Evolutionary conservation across 2,113 vertebrate genomes (phyloP).

Genomic region (Caretta caretta): DNA sequence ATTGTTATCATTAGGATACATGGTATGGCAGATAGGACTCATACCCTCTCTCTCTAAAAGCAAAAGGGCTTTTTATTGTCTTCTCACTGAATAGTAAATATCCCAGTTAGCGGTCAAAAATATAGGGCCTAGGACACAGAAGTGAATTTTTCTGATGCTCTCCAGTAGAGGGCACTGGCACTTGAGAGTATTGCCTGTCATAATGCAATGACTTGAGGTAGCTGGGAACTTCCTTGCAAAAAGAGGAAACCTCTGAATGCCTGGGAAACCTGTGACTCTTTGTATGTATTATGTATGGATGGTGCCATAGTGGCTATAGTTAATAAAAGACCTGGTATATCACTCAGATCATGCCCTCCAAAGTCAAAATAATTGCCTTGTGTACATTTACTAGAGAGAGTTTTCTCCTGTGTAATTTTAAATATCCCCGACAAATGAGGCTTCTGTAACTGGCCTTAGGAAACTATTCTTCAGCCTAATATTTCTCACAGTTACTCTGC

Average conservation of each 20-base stretch:
- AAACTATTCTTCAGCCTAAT: background rate
- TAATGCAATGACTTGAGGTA: background rate
- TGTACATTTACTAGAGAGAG: background rate
- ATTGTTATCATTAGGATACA: background rate
- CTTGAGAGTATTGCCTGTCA: rapidly evolving
- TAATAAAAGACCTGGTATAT: background rate
- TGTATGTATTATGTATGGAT: background rate
- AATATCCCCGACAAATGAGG: background rate
- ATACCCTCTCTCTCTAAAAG: rapidly evolving
- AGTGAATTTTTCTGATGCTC: background rate
- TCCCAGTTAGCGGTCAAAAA: background rate
- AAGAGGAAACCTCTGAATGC: background rate
- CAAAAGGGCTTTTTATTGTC: rapidly evolving
- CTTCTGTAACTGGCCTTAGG: background rate
- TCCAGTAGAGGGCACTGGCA: background rate
- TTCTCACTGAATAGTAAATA: background rate
- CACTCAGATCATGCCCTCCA: background rate
- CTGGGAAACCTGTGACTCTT: background rate
- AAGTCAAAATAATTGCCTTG: background rate
- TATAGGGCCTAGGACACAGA: background rate
- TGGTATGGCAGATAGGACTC: rapidly evolving
- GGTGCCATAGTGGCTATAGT: background rate
- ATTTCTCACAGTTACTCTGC: background rate
- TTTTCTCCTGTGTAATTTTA: background rate
- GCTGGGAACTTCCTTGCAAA: background rate